Evolutionary conservation across 2,113 vertebrate species (phyloP).

Genomic region (Rhea pennata): DNA sequence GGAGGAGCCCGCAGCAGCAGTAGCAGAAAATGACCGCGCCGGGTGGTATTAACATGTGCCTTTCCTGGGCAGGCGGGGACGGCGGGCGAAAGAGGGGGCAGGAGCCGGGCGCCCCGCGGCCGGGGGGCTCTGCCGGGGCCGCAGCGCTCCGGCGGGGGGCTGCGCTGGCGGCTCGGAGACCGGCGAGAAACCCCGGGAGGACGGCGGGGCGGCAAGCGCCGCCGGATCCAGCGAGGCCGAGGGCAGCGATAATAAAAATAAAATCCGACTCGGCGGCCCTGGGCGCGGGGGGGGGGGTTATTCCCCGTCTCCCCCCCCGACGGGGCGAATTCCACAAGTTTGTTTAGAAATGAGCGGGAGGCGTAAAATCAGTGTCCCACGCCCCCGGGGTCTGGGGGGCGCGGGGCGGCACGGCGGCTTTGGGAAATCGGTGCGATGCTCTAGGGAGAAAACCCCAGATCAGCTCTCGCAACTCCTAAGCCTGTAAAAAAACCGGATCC

Average conservation of each 20-base stretch:
- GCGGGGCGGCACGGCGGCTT: not conserved
- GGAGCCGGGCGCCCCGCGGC: conserved; percentile 26
- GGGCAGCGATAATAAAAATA: not conserved
- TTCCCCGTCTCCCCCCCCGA: not conserved
- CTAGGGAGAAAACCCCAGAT: not conserved
- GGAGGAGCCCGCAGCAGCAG: conserved; percentile 78
- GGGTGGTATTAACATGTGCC: conserved; percentile 79
- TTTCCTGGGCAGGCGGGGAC: conserved; percentile 52
- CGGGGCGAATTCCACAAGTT: conserved; percentile 5
- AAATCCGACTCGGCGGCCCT: not conserved
- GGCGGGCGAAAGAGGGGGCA: conserved; percentile 35
- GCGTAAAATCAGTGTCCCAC: conserved; percentile 36
- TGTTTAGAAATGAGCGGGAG: conserved; percentile 31
- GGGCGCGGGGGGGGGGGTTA: not conserved
- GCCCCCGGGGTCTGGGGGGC: conserved; percentile 36
- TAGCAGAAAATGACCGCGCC: conserved; percentile 77
- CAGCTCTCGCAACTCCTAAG: conserved; percentile 44
- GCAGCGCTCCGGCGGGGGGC: not conserved
- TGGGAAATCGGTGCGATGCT: not conserved
- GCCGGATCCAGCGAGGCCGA: not conserved
- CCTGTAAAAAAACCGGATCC: conserved; percentile 43
- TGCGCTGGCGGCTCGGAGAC: conserved; percentile 12
- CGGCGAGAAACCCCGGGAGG: not conserved
- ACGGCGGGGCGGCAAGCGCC: too few relatives aligned
- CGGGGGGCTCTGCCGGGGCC: conserved; percentile 22